Evolutionary conservation across 1,140 invertebrate species (phyloP), one percentile per base, ranked within the genome.

Genomic region (Cyrtorhinus lividipennis): DNA sequence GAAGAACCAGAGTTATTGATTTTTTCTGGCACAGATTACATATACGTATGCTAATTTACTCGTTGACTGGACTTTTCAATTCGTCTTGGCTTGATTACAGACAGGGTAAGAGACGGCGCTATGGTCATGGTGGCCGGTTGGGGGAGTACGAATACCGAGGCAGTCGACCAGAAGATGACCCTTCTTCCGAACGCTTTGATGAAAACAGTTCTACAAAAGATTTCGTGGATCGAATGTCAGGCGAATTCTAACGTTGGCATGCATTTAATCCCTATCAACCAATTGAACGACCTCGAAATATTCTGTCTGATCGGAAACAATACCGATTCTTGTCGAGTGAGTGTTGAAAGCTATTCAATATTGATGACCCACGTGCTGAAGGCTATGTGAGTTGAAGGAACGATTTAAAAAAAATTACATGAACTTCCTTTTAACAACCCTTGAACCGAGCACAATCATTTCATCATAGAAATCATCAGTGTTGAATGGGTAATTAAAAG

Each of bases 291-390:
- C 15, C 5, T 44, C 2, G 1, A 24, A 18, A 64, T 64, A 26
- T 25, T 64, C 3, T 64, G 62, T 30, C 26, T 56, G 3, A 59
- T 59, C 15, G 56, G 30, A 18, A 38, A 30, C 15, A 60, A 64
- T n/a, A 64, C 24, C 1, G 62, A 64, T 46, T 56, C 56, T 38
- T 64, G 62, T 26, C 45, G 56, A 24, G 62, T 62, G 56, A 62
- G 24, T 12, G 8, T 15, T 8, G 30, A 38, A 38, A 8, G 15
- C 5, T 38, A 5, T n/a, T n/a, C n/a, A n/a, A n/a, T n/a, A n/a
- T n/a, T n/a, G n/a, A n/a, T n/a, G n/a, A n/a, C n/a, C n/a, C n/a
- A n/a, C n/a, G n/a, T n/a, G n/a, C n/a, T n/a, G n/a, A n/a, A n/a
- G n/a, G n/a, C n/a, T n/a, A n/a, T n/a, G n/a, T n/a, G n/a, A n/a